Base-by-base conservation (phyloP, 2,113 vertebrate genomes). In the Gymnocephalus cernua region DNA sequence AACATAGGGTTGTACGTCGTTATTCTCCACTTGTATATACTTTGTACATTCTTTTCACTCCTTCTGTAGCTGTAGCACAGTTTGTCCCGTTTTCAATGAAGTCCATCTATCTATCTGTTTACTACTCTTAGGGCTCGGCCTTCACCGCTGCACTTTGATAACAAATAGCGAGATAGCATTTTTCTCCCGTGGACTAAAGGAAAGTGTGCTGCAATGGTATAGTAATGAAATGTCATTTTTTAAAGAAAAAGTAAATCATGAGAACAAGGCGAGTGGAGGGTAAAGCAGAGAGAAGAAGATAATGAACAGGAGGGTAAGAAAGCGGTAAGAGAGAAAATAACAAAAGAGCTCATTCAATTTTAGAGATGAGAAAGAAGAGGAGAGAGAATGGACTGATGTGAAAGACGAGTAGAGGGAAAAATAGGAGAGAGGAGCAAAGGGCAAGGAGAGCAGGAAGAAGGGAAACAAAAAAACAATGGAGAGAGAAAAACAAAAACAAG, bases 391-490 rank as follows among this genome's bases (percentile, higher is more conserved):
- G 14, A 77, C 19, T 8, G 61, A 70, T 69, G 56, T 29, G 44
- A 74, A 23, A 47, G 41, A 56, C 15, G 41, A 80, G 61, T 21
- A 59, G 48, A 69, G 67, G 23, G 73, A n/a, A 41, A 2, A n/a
- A 13, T 38, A 66, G 61, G 18, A 61, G 59, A 53, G n/a, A 35
- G 29, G 35, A 25, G n/a, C 54, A 74, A 25, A 80, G 51, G 53
- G 32, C 58, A 71, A 63, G 32, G 67, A 44, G 58, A 66, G 21
- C n/a, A 27, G 10, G 61, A 14, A 38, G 50, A 51, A 12, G 32
- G 14, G 8, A 41, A 41, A 21, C 1, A 5, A 13, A 16, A 38
- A 32, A 32, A 32, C 32, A 32, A 32, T 32, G 32, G 32, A 5
- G 32, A 32, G 32, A 6, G 32, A 32, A 32, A 38, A 38, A 38